phyloP scores from a whole-genome alignment of 2,888 invertebrate genomes.

The Zeuzera pyrina region DNA sequence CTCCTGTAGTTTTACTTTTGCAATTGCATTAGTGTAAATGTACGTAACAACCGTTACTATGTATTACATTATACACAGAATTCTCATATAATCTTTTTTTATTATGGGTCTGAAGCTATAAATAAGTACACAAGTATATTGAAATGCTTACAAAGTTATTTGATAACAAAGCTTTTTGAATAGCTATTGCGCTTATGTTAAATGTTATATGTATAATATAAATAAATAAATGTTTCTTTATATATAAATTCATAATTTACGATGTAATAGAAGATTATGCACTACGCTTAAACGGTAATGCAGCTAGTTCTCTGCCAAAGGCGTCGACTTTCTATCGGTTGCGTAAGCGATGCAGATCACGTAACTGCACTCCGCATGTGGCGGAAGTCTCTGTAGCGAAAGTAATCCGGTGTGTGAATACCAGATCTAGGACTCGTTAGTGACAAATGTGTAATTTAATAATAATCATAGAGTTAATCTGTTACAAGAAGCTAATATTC shows the following conservation, averaged over 20 bases:
- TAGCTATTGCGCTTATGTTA: too few species aligned
- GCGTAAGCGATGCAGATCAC: conserved; percentile 68
- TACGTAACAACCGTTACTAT: too few species aligned
- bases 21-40: too few species aligned
- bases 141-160: too few species aligned
- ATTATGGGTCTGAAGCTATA: too few species aligned
- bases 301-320: conserved; percentile 46
- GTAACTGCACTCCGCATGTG: conserved; percentile 64
- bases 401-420: conserved; percentile 45
- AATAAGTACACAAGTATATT: too few species aligned
- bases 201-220: not conserved
- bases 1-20: too few species aligned
- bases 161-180: too few species aligned
- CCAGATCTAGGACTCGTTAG: conserved; percentile 30
- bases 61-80: too few species aligned
- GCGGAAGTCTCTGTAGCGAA: conserved; percentile 64
- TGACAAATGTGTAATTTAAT: not conserved
- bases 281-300: conserved; percentile 49
- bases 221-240: not conserved
- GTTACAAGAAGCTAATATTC: too few species aligned
- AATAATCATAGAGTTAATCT: too few species aligned
- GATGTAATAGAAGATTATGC: conserved; percentile 45
- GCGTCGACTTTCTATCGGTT: conserved; percentile 65
- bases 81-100: too few species aligned
- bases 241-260: conserved; percentile 23